Percentiles rank a stretch among this genome's conserved stretches.
Conservation (phyloP, 2,888 invertebrate species). For the Panopea generosa region DNA sequence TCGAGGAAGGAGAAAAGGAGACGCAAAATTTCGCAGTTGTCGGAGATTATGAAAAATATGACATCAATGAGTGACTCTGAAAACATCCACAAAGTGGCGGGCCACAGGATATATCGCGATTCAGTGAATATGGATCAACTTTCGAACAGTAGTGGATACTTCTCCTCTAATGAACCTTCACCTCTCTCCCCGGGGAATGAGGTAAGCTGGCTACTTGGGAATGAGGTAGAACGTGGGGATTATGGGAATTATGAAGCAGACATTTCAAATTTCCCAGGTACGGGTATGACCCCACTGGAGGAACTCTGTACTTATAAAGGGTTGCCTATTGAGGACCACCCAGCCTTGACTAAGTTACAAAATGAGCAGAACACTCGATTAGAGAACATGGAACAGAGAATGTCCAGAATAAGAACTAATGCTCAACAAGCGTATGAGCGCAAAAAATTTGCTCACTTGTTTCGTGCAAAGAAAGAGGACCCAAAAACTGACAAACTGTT, state of each 20-base stretch:
- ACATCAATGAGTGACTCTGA: slow-evolving; percentile 29
- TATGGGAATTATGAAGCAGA: slow-evolving; percentile 6
- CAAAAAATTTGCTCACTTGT: slow-evolving; percentile 77
- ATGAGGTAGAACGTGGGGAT: slow-evolving; percentile 25
- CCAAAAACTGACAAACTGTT: slow-evolving; percentile 66
- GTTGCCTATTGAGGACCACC: slow-evolving; percentile 76
- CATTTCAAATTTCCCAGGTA: too few species aligned
- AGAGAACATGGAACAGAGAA: slow-evolving; percentile 77
- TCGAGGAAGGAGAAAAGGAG: slow-evolving; percentile 57
- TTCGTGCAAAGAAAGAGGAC: slow-evolving; percentile 73
- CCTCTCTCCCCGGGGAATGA: slow-evolving; percentile 44
- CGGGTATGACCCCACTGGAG: slow-evolving; percentile 47
- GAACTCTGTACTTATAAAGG: slow-evolving; percentile 56
- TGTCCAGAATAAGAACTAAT: slow-evolving; percentile 74
- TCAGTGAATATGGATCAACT: slow-evolving; percentile 64
- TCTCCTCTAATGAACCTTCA: slow-evolving; percentile 61
- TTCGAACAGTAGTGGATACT: slow-evolving; percentile 64
- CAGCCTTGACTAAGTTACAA: slow-evolving; percentile 76
- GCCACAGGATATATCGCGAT: slow-evolving; percentile 62
- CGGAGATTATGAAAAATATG: slow-evolving; percentile 58
- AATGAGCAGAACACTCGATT: slow-evolving; percentile 79
- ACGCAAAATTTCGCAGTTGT: slow-evolving; percentile 54
- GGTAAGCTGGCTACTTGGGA: slow-evolving; percentile 37
- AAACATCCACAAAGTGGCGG: slow-evolving; percentile 58
- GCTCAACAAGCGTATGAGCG: slow-evolving; percentile 79